Evolutionary conservation across 1,140 invertebrate species (phyloP), one percentile per base, ranked within the genome.

Genomic region (Trichoplusia ni): DNA sequence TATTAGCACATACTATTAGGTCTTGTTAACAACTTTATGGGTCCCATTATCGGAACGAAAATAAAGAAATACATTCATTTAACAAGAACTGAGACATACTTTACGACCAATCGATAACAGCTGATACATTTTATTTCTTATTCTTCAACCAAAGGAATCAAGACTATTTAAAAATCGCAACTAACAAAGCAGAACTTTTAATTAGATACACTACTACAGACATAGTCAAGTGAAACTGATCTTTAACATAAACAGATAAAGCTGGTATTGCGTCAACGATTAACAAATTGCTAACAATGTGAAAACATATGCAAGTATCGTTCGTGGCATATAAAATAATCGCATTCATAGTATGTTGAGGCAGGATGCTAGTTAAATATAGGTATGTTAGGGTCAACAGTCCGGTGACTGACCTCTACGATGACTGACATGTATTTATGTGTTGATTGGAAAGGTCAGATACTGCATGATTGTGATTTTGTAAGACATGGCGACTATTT

Each of bases 341-440:
- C 40, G 42, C 31, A 60, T 47, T 60, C 13, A 42, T 37, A 35
- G 33, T 31, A 33, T 64, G 69, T 75, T 75, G 73, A 70, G 73
- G 73, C 67, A 75, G 73, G 73, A 75, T 69, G 69, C 40, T 21
- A 31, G 56, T 21, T n/a, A 25, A 33, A 38, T 44, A 23, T 58
- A 58, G 23, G 56, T 35, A 47, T 16, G 9, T 27, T 38, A 67
- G 72, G 84, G 81, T 86, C 79, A 82, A 76, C 71, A 79, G 16
- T 64, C 80, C 64, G 72, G 81, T 78, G 71, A 77, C 65, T 67
- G 83, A 76, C 75, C 82, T 63, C 58, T n/a, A n/a, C 70, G 63
- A 73, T 70, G 75, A 77, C 71, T 35, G 54, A 21, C 37, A 37
- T n/a, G 40, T 3, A 21, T 19, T 33, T 51, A n/a, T 6, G 37